Evolutionary conservation across 1,140 invertebrate species (phyloP).

Genomic region (Antheraea pernyi): DNA sequence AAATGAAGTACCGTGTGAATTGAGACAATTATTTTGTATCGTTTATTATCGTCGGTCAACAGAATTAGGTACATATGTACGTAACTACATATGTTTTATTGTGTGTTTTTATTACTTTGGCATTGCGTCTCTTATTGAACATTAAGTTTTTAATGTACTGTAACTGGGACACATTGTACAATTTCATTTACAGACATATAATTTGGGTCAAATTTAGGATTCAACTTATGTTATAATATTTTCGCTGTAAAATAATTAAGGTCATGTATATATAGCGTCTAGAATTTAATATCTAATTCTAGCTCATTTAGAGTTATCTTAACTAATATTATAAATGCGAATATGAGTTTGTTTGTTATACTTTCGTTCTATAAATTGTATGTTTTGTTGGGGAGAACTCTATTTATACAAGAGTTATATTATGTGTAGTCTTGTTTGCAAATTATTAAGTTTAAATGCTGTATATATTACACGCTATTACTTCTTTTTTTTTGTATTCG

Average conservation of each 20-base stretch:
- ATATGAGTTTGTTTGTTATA: too few relatives aligned
- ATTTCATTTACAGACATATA: neutral
- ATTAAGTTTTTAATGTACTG: neutral
- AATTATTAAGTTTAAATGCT: too few relatives aligned
- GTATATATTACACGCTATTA: too few relatives aligned
- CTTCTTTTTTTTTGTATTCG: too few relatives aligned
- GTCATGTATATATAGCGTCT: neutral
- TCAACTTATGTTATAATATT: neutral
- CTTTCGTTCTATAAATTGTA: too few relatives aligned
- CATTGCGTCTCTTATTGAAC: neutral
- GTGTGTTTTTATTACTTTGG: neutral
- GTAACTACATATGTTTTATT: neutral
- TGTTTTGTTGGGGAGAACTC: too few relatives aligned
- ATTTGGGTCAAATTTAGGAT: conserved; percentile 2
- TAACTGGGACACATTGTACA: neutral
- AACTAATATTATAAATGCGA: too few relatives aligned
- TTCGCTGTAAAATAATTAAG: neutral
- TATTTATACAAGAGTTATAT: too few relatives aligned
- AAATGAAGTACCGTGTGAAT: neutral
- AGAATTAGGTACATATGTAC: neutral
- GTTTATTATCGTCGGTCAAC: neutral
- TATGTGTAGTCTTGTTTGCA: too few relatives aligned
- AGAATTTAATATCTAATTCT: too few relatives aligned
- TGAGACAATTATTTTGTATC: neutral
- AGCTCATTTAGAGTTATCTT: too few relatives aligned